Conservation (phyloP, 1,140 invertebrate species). For the Berghia stephanieae region DNA sequence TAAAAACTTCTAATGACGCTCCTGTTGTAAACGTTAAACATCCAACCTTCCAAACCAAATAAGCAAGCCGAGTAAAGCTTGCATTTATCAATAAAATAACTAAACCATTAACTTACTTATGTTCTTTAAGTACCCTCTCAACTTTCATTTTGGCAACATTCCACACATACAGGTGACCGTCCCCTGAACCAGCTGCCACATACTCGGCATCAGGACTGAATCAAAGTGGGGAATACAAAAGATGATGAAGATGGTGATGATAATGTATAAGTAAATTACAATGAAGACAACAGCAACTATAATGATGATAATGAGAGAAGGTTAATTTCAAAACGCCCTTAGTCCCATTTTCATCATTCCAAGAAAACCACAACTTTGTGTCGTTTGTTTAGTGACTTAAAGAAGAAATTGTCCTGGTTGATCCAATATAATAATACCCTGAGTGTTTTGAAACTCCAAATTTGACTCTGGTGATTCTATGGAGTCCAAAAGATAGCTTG, state of each 20-base stretch:
- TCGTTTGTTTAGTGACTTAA: too few species aligned
- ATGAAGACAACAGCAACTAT: not conserved
- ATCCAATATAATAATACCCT: not conserved
- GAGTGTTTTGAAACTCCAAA: too few species aligned
- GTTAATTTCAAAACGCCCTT: not conserved
- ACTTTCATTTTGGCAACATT: constrained; percentile 79
- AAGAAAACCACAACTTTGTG: too few species aligned
- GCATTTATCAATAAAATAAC: not conserved
- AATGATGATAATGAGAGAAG: not conserved
- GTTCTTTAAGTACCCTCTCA: constrained; percentile 87
- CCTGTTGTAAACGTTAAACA: not conserved
- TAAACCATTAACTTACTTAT: constrained; percentile 73
- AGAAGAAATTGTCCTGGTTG: too few species aligned
- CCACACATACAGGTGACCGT: constrained; percentile 93
- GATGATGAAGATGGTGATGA: not conserved
- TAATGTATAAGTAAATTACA: not conserved
- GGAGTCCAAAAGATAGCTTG: too few species aligned
- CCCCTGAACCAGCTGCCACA: constrained; percentile 87
- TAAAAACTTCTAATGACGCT: too few species aligned
- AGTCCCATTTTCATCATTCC: not conserved
- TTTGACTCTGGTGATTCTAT: too few species aligned
- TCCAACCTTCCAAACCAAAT: not conserved
- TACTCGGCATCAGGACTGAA: constrained; percentile 85
- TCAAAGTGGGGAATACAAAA: constrained; percentile 25
- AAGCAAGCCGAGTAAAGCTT: not conserved